Evolutionary conservation across 2,113 vertebrate genomes (phyloP).

Genomic region (Osmerus eperlanus): DNA sequence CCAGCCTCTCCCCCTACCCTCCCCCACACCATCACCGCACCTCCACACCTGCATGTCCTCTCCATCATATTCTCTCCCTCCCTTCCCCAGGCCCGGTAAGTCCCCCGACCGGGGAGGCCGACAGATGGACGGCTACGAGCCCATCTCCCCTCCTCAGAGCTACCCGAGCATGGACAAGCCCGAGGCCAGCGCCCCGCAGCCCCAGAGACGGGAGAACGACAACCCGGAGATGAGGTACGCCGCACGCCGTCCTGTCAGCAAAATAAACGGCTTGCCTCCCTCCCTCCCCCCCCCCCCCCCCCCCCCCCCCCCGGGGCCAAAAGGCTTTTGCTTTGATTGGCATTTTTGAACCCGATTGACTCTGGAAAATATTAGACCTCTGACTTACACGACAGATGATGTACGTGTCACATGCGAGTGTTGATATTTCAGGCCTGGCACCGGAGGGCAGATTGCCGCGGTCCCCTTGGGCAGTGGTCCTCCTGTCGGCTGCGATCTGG

Average conservation of each 20-base stretch:
- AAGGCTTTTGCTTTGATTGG: no score
- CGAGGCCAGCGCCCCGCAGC: slow-evolving; percentile 75
- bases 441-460: neutral
- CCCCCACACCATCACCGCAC: no score
- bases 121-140: slow-evolving; percentile 88
- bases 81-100: slow-evolving; percentile 82
- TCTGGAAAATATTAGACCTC: neutral
- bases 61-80: neutral
- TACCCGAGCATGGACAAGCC: slow-evolving; percentile 85
- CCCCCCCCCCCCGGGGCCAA: neutral
- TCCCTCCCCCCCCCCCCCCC: no score
- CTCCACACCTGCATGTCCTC: no score
- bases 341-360: no score
- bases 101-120: slow-evolving; percentile 90
- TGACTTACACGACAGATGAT: neutral
- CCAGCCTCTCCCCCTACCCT: no score
- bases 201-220: slow-evolving; percentile 82
- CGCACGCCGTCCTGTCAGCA: no score
- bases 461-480: neutral
- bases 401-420: neutral
- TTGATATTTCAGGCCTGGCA: neutral
- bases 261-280: no score
- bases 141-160: slow-evolving; percentile 92
- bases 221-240: slow-evolving; percentile 87
- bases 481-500: neutral